Evolutionary conservation across 2,797 vertebrate genomes (phyloP), one percentile per base, ranked within the genome.

Genomic region (Chiroxiphia lanceolata): DNA sequence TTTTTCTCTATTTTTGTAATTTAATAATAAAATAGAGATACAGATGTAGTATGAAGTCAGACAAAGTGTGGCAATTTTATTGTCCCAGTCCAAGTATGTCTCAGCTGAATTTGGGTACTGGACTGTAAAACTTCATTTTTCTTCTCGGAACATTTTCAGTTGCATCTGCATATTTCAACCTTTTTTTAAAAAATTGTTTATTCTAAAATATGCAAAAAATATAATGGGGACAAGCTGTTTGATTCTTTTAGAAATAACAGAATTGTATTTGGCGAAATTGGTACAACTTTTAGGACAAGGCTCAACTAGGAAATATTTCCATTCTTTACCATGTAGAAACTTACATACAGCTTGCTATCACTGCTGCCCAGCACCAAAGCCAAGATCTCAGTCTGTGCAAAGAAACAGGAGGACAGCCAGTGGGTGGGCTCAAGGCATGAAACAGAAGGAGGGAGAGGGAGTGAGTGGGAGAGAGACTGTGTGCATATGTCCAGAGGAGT

Each of bases 311-410:
- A 72, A 88, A 61, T 48, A 20, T 69, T 91, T 91, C 40, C 11
- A 11, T 84, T 79, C 40, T 89, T 83, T 67, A 92, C 33, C 18
- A 10, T 87, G 79, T 51, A 89, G 78, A 79, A 84, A 76, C 42
- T 69, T 91, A 59, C 78, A 82, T 76, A 72, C n/a, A 61, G 81
- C 87, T 96, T 93, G 78, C 74, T 87, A 33, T 89, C 82, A 36
- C 34, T 93, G 59, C 56, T 92, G 81, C 87, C 83, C 59, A 87
- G 67, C 0, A 3, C 77, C 70, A 94, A 85, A 93, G 61, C 42
- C 60, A 94, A 29, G 76, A 40, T 86, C 69, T 87, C 72, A 86
- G 63, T 83, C 79, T 87, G 72, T 79, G 82, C 69, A 71, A 69
- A 78, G 79, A 85, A 85, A 63, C 63, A 76, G 70, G 67, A 93